Percentiles rank a stretch among this genome's conserved stretches.
These are phyloP conservation scores for Lapara coniferarum DNA, from an alignment of 2,888 invertebrate species.

Conservation along the genomic window DNA sequence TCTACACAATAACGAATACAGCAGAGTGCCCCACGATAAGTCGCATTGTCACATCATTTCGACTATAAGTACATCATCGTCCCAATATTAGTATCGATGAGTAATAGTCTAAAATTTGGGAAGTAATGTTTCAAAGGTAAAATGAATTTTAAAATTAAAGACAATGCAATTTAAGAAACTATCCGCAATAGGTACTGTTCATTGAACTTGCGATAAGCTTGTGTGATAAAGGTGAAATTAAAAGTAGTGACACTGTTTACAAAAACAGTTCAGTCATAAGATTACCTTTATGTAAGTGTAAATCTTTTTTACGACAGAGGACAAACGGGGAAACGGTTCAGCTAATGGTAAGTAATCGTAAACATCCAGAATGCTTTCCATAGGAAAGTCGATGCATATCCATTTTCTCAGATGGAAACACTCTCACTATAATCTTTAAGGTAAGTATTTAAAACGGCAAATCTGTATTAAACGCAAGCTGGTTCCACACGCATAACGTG, in stretches of 20 bases:
- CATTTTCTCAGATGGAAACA: no score
- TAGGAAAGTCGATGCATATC: no score
- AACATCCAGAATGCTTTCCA: no score
- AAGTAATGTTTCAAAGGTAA: background rate
- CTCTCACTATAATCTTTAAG: no score
- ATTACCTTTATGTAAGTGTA: no score
- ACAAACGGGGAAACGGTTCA: no score
- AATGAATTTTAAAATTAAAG: background rate
- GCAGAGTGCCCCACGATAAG: constrained; percentile 17
- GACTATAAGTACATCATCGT: background rate
- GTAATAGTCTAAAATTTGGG: background rate
- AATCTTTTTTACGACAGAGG: no score
- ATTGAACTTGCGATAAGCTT: constrained; percentile 43
- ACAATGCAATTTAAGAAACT: constrained; percentile 16
- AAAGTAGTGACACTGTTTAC: constrained; percentile 8
- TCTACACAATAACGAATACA: constrained; percentile 16
- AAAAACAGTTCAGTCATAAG: constrained; percentile 1
- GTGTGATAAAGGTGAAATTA: constrained; percentile 33
- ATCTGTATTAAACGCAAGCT: no score
- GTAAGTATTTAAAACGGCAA: no score
- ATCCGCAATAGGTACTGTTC: constrained; percentile 3
- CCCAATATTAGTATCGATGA: background rate
- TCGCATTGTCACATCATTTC: constrained; percentile 7
- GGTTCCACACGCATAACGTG: no score
- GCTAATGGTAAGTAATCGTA: no score